phyloP scores from a whole-genome alignment of 2,113 vertebrate genomes.

The Lepisosteus osseus region DNA sequence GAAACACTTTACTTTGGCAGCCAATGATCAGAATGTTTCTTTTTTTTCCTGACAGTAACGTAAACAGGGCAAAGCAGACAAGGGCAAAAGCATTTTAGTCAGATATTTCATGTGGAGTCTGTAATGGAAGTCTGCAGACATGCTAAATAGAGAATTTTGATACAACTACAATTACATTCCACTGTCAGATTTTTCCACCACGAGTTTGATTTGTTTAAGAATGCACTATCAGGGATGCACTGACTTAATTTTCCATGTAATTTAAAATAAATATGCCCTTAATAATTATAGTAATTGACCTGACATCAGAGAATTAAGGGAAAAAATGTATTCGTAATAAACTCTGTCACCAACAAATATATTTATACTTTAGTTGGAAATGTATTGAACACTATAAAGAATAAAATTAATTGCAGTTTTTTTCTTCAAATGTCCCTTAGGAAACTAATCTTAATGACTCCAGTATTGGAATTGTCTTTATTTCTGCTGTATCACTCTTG shows the following conservation, averaged over 20 bases:
- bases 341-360: too few species aligned
- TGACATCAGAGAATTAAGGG: too few species aligned
- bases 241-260: neutral
- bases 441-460: too few species aligned
- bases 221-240: neutral
- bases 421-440: too few species aligned
- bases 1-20: constrained; percentile 72
- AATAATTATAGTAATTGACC: neutral
- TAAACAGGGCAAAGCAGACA: constrained; percentile 37
- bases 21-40: constrained; percentile 50
- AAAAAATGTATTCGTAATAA: too few species aligned
- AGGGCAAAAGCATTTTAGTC: constrained; percentile 31
- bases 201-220: neutral
- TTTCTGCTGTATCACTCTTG: too few species aligned
- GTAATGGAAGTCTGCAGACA: constrained; percentile 15
- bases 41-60: constrained; percentile 20
- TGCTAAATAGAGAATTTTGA: constrained; percentile 12
- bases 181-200: constrained; percentile 6
- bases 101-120: constrained; percentile 20
- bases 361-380: too few species aligned
- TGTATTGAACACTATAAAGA: too few species aligned
- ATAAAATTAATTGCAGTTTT: too few species aligned
- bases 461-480: too few species aligned
- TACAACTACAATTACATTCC: constrained; percentile 1
- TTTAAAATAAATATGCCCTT: constrained; percentile 4